A percentile compares a stretch with the other conserved stretches of the same genome.
These are phyloP conservation scores for Pseudomyrmex pallidus DNA, from an alignment of 1,140 invertebrate genomes.

Conservation along the genomic window DNA sequence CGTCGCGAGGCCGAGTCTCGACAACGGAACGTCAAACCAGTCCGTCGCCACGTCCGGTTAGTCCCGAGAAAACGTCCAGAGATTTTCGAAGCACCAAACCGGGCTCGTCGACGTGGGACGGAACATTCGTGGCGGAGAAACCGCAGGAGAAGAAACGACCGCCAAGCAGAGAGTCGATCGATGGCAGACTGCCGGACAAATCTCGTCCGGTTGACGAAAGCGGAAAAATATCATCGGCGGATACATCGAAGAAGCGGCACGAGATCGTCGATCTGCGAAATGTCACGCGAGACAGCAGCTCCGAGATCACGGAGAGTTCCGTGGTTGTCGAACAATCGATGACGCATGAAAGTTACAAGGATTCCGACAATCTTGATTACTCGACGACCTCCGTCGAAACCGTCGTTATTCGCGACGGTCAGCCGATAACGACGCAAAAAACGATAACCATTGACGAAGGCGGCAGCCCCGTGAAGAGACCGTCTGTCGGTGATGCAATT, in stretches of 20 bases:
- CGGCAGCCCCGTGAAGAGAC: conserved; percentile 36
- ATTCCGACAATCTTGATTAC: conserved; percentile 71
- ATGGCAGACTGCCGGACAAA: conserved; percentile 15
- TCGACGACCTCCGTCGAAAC: conserved; percentile 77
- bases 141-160: conserved; percentile 61
- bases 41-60: conserved; percentile 47
- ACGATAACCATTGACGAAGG: conserved; percentile 56
- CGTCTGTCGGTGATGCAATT: background rate
- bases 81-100: conserved; percentile 69
- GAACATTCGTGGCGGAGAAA: conserved; percentile 84
- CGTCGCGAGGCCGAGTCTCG: background rate
- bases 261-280: conserved; percentile 68
- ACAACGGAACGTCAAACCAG: conserved; percentile 21
- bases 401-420: conserved; percentile 76
- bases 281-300: conserved; percentile 54
- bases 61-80: conserved; percentile 55
- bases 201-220: conserved; percentile 1
- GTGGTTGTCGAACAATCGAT: conserved; percentile 70
- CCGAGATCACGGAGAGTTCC: conserved; percentile 69
- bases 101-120: conserved; percentile 85
- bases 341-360: conserved; percentile 70
- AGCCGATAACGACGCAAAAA: conserved; percentile 69
- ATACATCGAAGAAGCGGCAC: conserved; percentile 55
- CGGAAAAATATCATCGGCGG: background rate
- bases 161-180: conserved; percentile 66